Percentiles rank a stretch among this genome's conserved stretches.
phyloP scores from a whole-genome alignment of 2,888 invertebrate species.

The Trimorus sp. region DNA sequence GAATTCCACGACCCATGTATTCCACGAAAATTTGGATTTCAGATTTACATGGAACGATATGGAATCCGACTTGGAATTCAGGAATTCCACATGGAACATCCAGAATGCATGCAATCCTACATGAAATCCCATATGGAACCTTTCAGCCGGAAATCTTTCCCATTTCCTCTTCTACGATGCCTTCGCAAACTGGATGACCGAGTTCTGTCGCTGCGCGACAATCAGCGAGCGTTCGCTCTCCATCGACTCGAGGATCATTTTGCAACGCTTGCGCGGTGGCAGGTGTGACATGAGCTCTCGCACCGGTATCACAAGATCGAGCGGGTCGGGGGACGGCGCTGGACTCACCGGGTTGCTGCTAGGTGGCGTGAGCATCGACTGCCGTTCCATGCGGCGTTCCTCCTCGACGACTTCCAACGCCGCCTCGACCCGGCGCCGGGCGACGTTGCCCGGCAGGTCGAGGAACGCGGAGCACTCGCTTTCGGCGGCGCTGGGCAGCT shows the following conservation, averaged over 20 bases:
- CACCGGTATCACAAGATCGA: slow-evolving; percentile 82
- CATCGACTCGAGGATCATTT: slow-evolving; percentile 89
- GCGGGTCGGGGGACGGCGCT: slow-evolving; percentile 83
- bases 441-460: slow-evolving; percentile 82
- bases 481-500: slow-evolving; percentile 55
- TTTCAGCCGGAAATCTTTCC: no score
- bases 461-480: slow-evolving; percentile 73
- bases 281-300: slow-evolving; percentile 46
- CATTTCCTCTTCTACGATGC: slow-evolving; percentile 78
- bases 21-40: no score
- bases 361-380: slow-evolving; percentile 84
- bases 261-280: slow-evolving; percentile 90
- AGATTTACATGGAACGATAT: no score
- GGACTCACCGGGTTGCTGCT: slow-evolving; percentile 84
- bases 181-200: slow-evolving; percentile 93
- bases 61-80: no score
- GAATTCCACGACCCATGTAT: no score
- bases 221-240: slow-evolving; percentile 80
- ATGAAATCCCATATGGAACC: no score
- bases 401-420: slow-evolving; percentile 84
- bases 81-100: no score
- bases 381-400: slow-evolving; percentile 74
- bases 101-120: no score
- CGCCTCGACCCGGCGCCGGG: slow-evolving; percentile 85
- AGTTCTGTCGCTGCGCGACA: slow-evolving; percentile 83